Evolutionary conservation across 2,888 invertebrate species (phyloP).

Genomic region (Desoria tigrina): DNA sequence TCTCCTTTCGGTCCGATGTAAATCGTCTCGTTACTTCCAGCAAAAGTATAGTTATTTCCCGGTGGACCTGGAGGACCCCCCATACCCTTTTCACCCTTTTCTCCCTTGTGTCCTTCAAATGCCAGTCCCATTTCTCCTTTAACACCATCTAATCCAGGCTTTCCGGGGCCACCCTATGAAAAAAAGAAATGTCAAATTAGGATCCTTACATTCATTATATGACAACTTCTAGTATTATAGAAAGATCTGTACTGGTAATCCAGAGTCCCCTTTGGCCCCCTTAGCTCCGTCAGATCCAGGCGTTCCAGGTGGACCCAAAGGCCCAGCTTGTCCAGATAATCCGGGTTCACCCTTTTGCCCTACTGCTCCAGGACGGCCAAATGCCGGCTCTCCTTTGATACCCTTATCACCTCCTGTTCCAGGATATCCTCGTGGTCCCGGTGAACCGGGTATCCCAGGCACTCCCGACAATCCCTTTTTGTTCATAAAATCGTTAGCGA

Average conservation of each 20-base stretch:
- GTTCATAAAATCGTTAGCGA: too few species aligned
- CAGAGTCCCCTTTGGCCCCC: conserved; percentile 85
- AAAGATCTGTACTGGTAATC: too few species aligned
- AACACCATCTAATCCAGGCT: conserved; percentile 69
- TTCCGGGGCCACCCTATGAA: conserved; percentile 70
- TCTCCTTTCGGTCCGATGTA: conserved; percentile 56
- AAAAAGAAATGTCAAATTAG: conserved; percentile 44
- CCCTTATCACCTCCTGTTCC: conserved; percentile 54
- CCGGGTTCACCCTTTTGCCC: conserved; percentile 81
- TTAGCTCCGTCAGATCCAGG: conserved; percentile 64
- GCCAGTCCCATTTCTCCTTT: conserved; percentile 66
- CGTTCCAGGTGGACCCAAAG: conserved; percentile 69
- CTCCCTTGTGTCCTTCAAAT: conserved; percentile 64
- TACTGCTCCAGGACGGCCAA: conserved; percentile 67
- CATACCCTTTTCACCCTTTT: conserved; percentile 68
- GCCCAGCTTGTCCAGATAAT: conserved; percentile 67
- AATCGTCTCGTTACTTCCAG: conserved; percentile 32
- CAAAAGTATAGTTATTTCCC: conserved; percentile 47
- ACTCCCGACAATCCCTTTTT: conserved; percentile 73
- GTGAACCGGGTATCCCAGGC: conserved; percentile 60
- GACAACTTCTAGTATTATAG: neutral
- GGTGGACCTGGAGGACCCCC: conserved; percentile 61
- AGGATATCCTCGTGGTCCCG: conserved; percentile 69
- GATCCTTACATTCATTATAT: conserved; percentile 2
- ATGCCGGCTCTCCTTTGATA: conserved; percentile 65